These are phyloP conservation scores for Planiliza haematocheilus DNA, from an alignment of 2,113 vertebrate genomes.

Conservation along the genomic window DNA sequence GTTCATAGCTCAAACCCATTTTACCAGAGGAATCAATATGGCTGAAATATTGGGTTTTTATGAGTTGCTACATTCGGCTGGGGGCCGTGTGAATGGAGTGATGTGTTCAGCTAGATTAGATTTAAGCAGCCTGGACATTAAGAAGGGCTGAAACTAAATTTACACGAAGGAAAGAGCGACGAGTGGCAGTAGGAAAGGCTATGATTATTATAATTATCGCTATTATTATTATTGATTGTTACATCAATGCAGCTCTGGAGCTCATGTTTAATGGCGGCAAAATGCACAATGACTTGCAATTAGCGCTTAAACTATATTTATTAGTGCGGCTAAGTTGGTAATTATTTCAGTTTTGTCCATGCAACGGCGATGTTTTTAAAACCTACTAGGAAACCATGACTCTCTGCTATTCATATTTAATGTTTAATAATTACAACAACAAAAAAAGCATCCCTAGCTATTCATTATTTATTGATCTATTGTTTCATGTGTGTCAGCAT, in stretches of 20 bases:
- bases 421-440: conserved; percentile 79
- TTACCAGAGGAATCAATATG: conserved; percentile 84
- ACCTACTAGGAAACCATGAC: conserved; percentile 57
- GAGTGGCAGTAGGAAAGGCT: conserved; percentile 32
- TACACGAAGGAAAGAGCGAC: conserved; percentile 52
- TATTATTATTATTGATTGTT: conserved; percentile 43
- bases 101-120: conserved; percentile 80
- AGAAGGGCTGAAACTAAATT: conserved; percentile 57
- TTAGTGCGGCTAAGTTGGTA: neutral
- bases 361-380: conserved; percentile 44
- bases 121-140: conserved; percentile 76
- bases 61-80: conserved; percentile 81
- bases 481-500: conserved; percentile 65
- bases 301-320: conserved; percentile 21
- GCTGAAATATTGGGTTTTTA: conserved; percentile 84
- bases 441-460: conserved; percentile 42
- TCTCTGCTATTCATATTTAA: conserved; percentile 80
- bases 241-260: conserved; percentile 21
- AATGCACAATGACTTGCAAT: neutral
- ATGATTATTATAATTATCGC: conserved; percentile 34
- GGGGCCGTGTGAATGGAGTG: conserved; percentile 74
- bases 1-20: conserved; percentile 83
- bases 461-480: conserved; percentile 72
- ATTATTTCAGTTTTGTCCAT: conserved; percentile 22
- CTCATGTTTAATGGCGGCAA: conserved; percentile 12